Percentiles rank a stretch among this genome's conserved stretches.
Evolutionary conservation across 2,888 invertebrate genomes (phyloP).

Genomic region (Lagria hirta): DNA sequence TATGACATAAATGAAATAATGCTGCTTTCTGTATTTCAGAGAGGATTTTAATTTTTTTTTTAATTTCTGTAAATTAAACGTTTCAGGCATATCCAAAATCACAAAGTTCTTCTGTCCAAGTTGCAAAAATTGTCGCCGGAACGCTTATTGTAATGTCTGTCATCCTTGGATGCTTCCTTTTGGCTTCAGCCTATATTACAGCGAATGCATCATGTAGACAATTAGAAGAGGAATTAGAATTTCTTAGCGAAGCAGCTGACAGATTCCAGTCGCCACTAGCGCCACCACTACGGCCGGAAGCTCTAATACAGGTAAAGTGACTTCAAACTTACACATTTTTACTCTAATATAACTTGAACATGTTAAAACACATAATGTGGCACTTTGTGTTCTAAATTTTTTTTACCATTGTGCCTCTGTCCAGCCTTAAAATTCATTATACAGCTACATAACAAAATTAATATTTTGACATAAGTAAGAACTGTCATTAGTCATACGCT

Average conservation of each 20-base stretch:
- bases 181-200: conserved; percentile 81
- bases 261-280: conserved; percentile 43
- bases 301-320: conserved; percentile 71
- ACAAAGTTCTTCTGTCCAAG: conserved; percentile 77
- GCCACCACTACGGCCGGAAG: conserved; percentile 60
- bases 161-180: conserved; percentile 78
- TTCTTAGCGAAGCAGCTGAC: conserved; percentile 65
- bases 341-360: no score
- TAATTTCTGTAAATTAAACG: no score
- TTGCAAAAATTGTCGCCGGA: conserved; percentile 80
- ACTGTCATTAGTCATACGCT: no score
- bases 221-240: conserved; percentile 71
- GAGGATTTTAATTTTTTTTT: neutral
- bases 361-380: no score
- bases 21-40: no score
- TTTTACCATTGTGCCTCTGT: no score
- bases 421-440: no score
- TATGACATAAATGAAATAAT: no score
- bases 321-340: no score
- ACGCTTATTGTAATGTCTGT: conserved; percentile 80
- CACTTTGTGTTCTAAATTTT: no score
- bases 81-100: conserved; percentile 76
- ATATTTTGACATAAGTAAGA: no score
- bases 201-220: conserved; percentile 80
- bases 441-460: no score